Evolutionary conservation across 2,797 vertebrate genomes (phyloP), one percentile per base, ranked within the genome.

Genomic region (Odontamblyopus rebecca): DNA sequence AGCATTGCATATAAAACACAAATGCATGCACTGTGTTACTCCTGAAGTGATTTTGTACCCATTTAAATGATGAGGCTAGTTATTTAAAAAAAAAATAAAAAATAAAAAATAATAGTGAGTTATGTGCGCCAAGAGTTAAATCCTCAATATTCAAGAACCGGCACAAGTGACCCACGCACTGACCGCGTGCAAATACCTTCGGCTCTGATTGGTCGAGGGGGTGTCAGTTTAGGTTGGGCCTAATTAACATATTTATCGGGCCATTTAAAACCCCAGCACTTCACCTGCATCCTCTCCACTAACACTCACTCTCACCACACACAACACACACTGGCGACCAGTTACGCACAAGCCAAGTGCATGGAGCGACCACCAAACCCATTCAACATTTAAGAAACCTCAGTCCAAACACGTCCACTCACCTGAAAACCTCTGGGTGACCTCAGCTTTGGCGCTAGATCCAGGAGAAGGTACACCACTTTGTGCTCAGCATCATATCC

Each of bases 201-300:
- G 26, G 2, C 1, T 11, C 68, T 89, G 88, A 93, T 93, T 93
- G 92, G 92, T 38, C 60, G 54, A 72, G 7, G 41, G 51, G n/a
- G 13, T 16, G 48, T 27, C 64, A 63, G 9, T 4, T 73, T 50
- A 80, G 91, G 89, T 63, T 88, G 86, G 23, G 64, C 5, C 69
- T 81, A 67, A 88, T 92, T 89, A 89, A 82, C 91, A 90, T 91
- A 80, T 71, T 69, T 70, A 71, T 74, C 66, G 5, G 61, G 75
- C 23, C 61, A 48, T 0, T 88, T 91, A 92, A 91, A 93, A 69
- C 53, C 26, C 50, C 1, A 18, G 75, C 19, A 54, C 61, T 30
- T 86, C 76, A 90, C 88, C 86, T 90, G 85, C 32, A 1, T 16
- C 9, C 0, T 4, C 27, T 32, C 18, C 72, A 29, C 61, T 23